Percentiles rank a stretch among this genome's conserved stretches.
Conservation (phyloP, 2,888 invertebrate genomes). For the Adela reaumurella region DNA sequence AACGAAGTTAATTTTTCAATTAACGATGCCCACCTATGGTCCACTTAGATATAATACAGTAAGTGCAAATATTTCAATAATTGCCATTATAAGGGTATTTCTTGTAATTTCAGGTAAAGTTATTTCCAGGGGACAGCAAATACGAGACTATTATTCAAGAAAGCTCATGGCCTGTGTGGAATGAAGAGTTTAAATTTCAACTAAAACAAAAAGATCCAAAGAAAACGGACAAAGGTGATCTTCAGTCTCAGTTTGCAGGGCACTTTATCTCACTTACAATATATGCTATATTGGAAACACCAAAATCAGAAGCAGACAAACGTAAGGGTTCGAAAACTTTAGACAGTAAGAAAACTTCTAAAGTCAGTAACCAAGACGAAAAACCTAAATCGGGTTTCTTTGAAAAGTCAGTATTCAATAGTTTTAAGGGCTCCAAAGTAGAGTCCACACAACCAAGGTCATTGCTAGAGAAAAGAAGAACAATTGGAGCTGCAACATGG, state of each 20-base stretch:
- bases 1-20: no score
- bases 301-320: slow-evolving; percentile 37
- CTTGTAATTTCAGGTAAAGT: slow-evolving; percentile 60
- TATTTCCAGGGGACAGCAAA: slow-evolving; percentile 73
- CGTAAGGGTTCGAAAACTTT: slow-evolving; percentile 31
- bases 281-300: slow-evolving; percentile 63
- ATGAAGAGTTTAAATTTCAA: slow-evolving; percentile 72
- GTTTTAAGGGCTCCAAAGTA: slow-evolving; percentile 41
- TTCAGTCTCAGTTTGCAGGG: slow-evolving; percentile 59
- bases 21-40: no score
- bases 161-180: slow-evolving; percentile 77
- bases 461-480: slow-evolving; percentile 59
- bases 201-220: slow-evolving; percentile 53
- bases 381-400: slow-evolving; percentile 50
- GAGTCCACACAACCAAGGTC: slow-evolving; percentile 45
- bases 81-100: no score
- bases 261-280: slow-evolving; percentile 67
- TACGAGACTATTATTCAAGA: slow-evolving; percentile 71
- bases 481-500: slow-evolving; percentile 66
- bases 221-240: slow-evolving; percentile 42
- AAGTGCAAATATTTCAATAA: no score
- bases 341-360: slow-evolving; percentile 30
- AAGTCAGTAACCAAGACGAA: slow-evolving; percentile 42
- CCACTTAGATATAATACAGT: no score
- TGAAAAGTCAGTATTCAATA: slow-evolving; percentile 41